phyloP scores from a whole-genome alignment of 2,888 invertebrate genomes.

The Andrena camellia region DNA sequence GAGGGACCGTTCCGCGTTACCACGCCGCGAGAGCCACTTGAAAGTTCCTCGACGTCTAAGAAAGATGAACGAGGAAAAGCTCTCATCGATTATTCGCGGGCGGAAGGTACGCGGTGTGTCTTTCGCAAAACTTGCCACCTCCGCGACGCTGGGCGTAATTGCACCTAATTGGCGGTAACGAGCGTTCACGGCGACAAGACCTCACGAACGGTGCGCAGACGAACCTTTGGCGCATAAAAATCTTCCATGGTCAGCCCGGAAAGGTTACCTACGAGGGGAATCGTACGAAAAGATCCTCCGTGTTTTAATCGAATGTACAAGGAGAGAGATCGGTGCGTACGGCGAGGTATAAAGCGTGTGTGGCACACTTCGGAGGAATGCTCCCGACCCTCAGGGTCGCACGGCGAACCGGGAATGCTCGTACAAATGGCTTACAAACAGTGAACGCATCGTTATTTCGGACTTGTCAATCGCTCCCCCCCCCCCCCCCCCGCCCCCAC shows the following conservation, averaged over 20 bases:
- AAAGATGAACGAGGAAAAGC: neutral
- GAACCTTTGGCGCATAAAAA: neutral
- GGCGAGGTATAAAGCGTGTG: slow-evolving; percentile 45
- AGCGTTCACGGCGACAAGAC: slow-evolving; percentile 16
- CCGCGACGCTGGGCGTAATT: slow-evolving; percentile 54
- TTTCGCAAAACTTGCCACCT: slow-evolving; percentile 55
- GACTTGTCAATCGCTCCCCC: slow-evolving; percentile 32
- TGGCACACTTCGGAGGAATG: slow-evolving; percentile 63
- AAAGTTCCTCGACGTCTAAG: neutral
- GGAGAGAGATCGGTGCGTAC: slow-evolving; percentile 34
- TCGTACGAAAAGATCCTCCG: slow-evolving; percentile 1
- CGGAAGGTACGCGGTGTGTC: slow-evolving; percentile 18
- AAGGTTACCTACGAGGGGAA: neutral
- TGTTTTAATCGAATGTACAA: slow-evolving; percentile 21
- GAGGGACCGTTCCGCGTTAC: neutral
- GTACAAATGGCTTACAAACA: slow-evolving; percentile 51
- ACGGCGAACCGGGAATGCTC: slow-evolving; percentile 48
- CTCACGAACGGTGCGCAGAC: neutral
- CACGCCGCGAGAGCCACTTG: neutral
- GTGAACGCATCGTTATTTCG: slow-evolving; percentile 27
- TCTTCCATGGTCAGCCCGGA: neutral
- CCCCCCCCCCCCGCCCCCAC: no score
- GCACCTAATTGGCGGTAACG: slow-evolving; percentile 65
- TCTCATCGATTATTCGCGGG: slow-evolving; percentile 37
- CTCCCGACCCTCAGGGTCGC: slow-evolving; percentile 61